Evolutionary conservation across 1,140 invertebrate genomes (phyloP).

Genomic region (Meloidogyne exigua): DNA sequence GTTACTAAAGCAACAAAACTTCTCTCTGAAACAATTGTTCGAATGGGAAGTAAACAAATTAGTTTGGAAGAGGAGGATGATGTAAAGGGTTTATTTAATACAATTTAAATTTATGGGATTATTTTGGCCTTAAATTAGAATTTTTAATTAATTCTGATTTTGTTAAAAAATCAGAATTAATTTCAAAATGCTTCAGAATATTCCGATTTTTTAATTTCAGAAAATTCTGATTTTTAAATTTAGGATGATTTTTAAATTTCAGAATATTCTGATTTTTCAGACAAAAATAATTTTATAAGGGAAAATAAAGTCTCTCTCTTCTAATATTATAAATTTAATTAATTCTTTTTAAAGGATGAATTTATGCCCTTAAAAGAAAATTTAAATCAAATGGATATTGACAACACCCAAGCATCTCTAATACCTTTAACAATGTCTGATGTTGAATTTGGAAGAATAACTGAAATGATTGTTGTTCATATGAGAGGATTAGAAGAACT

Average conservation of each 20-base stretch:
- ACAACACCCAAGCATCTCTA: conserved; percentile 49
- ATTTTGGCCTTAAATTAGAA: too few relatives aligned
- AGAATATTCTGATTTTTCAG: too few relatives aligned
- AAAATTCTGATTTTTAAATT: too few relatives aligned
- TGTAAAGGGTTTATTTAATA: background rate
- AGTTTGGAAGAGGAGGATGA: conserved; percentile 78
- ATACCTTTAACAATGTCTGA: conserved; percentile 82
- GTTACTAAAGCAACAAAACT: conserved; percentile 89
- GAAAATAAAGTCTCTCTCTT: too few relatives aligned
- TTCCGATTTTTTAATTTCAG: too few relatives aligned
- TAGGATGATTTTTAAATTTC: too few relatives aligned
- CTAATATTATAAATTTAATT: too few relatives aligned
- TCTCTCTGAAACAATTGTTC: conserved; percentile 95
- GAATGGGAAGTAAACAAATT: conserved; percentile 95
- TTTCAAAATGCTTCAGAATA: too few relatives aligned
- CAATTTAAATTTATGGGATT: too few relatives aligned
- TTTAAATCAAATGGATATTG: conserved; percentile 23
- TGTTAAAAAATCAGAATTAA: too few relatives aligned
- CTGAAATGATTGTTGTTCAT: conserved; percentile 84
- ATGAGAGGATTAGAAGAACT: conserved; percentile 80
- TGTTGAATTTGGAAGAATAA: conserved; percentile 88
- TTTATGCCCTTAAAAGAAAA: conserved; percentile 20
- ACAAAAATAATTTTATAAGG: too few relatives aligned
- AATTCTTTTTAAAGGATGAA: conserved; percentile 28
- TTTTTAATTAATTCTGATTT: too few relatives aligned